Evolutionary conservation across 2,888 invertebrate genomes (phyloP), one percentile per base, ranked within the genome.

Genomic region (Papilio demoleus): DNA sequence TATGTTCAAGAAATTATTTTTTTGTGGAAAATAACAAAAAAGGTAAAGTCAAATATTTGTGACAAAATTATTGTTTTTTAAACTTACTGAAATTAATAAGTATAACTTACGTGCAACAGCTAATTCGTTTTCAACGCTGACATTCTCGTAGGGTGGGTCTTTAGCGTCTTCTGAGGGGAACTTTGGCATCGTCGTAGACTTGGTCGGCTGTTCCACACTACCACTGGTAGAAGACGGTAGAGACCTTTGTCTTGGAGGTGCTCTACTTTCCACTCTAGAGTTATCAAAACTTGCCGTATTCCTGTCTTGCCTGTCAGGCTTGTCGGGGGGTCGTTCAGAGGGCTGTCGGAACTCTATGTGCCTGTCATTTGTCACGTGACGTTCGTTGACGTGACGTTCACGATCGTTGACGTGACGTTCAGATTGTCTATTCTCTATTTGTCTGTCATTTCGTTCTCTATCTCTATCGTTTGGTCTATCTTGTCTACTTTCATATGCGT

Each of bases 131-230:
- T 90, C 91, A 1, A 85, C 84, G 0, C 82, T 82, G 0, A 92
- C 87, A 74, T 92, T 92, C 66, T 92, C 92, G 67, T 92, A 92
- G 1, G 90, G 88, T 0, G 91, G 87, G 47, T 91, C 90, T 69
- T 87, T 90, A 0, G 74, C 70, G 6, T 91, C 91, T 56, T 90
- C 90, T 0, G 90, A 88, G 0, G 93, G 93, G 64, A 94, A 93
- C 72, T 94, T 94, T 0, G 94, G 94, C 83, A 93, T 94, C 0
- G 94, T 94, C 4, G 87, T 93, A 0, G 94, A 94, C 65, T 94
- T 94, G 0, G 93, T 91, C 0, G 93, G 93, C 50, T 88, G 81
- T 38, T 91, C 90, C 0, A 86, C 73, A 61, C 83, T 83, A 0
- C 85, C 84, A 70, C 85, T 87, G 0, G 86, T 89, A 0, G 87